phyloP scores from a whole-genome alignment of 2,888 invertebrate species.

The Nemurella pictetii region DNA sequence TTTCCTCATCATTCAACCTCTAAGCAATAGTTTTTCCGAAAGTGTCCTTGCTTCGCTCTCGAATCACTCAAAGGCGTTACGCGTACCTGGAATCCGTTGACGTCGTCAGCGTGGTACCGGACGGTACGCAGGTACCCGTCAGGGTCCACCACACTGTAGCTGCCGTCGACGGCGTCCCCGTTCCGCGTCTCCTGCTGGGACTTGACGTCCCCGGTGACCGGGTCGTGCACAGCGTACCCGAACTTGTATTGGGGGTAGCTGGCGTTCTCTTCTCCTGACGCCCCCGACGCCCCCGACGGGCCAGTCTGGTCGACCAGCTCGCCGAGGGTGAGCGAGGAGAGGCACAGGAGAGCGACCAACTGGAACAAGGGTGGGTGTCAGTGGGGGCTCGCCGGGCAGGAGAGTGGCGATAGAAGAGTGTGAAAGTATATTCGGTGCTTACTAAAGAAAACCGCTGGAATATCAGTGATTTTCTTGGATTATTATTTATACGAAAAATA shows the following conservation, averaged over 20 bases:
- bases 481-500: too few species aligned
- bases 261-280: too few species aligned
- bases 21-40: too few species aligned
- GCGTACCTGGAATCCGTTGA: slow-evolving; percentile 35
- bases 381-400: too few species aligned
- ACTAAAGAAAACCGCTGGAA: too few species aligned
- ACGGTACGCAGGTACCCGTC: slow-evolving; percentile 40
- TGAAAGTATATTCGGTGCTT: too few species aligned
- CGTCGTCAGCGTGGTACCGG: slow-evolving; percentile 37
- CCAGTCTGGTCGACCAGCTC: background rate
- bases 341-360: background rate
- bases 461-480: too few species aligned
- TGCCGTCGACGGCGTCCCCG: slow-evolving; percentile 38
- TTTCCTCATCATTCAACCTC: too few species aligned
- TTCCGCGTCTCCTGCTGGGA: slow-evolving; percentile 39
- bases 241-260: slow-evolving; percentile 36
- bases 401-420: too few species aligned
- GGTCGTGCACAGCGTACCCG: slow-evolving; percentile 37
- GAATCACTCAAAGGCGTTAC: too few species aligned
- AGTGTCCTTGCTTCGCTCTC: too few species aligned
- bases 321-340: background rate
- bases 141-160: slow-evolving; percentile 39
- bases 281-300: too few species aligned
- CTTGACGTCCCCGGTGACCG: slow-evolving; percentile 38
- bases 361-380: background rate